phyloP scores from a whole-genome alignment of 2,888 invertebrate genomes.

The Papilio elwesi region DNA sequence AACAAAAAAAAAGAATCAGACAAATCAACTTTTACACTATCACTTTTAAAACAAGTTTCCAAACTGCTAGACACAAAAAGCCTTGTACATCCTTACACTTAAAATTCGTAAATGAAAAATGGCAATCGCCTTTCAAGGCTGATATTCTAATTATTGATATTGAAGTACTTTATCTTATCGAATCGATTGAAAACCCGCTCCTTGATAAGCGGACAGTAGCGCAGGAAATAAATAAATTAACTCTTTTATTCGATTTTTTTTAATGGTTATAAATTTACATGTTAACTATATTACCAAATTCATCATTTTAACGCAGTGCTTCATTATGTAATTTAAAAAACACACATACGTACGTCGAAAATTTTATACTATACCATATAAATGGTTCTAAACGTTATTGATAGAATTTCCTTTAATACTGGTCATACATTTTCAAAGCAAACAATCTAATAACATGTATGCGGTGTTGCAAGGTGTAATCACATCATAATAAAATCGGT shows the following conservation, averaged over 20 bases:
- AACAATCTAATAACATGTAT: not conserved
- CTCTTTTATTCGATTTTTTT: slow-evolving; percentile 2
- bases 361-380: slow-evolving; percentile 12
- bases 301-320: slow-evolving; percentile 14
- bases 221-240: slow-evolving; percentile 21
- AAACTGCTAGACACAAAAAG: not conserved
- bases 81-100: slow-evolving; percentile 29
- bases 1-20: not conserved
- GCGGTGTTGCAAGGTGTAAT: not conserved
- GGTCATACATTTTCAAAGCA: slow-evolving; percentile 8
- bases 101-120: slow-evolving; percentile 41
- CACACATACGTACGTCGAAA: not conserved
- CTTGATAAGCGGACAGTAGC: slow-evolving; percentile 35
- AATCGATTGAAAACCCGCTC: slow-evolving; percentile 20
- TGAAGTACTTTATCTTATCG: slow-evolving; percentile 40
- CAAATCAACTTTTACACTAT: not conserved
- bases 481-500: slow-evolving; percentile 14
- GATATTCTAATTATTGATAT: slow-evolving; percentile 38
- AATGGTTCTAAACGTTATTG: not conserved
- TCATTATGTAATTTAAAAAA: slow-evolving; percentile 9
- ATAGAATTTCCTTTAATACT: slow-evolving; percentile 14
- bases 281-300: slow-evolving; percentile 31
- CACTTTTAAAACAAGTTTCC: not conserved
- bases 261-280: slow-evolving; percentile 23
- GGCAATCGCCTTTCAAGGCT: slow-evolving; percentile 28